These are phyloP conservation scores for Heterodera filipjevi DNA, from an alignment of 2,888 invertebrate species.

Conservation along the genomic window DNA sequence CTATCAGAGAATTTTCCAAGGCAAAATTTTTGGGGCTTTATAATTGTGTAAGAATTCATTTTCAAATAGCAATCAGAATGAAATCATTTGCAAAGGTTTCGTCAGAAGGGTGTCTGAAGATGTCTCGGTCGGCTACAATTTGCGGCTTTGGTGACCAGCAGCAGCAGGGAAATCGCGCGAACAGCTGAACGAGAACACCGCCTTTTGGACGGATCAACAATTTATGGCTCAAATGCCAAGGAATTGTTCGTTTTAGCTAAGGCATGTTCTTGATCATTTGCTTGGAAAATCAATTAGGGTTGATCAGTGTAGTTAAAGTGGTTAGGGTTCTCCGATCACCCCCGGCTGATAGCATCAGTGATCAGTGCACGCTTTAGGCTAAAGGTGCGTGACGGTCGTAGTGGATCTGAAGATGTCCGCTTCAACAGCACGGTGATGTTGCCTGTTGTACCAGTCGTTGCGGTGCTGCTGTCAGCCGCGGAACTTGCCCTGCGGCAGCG, in stretches of 20 bases:
- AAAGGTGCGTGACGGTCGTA: slow-evolving; percentile 56
- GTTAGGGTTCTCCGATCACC: no score
- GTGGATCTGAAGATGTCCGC: slow-evolving; percentile 49
- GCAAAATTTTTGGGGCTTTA: no score
- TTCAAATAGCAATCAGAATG: no score
- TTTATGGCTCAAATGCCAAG: slow-evolving; percentile 80
- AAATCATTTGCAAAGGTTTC: slow-evolving; percentile 46
- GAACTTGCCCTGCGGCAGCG: slow-evolving; percentile 45
- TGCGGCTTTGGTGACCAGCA: slow-evolving; percentile 86
- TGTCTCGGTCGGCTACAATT: slow-evolving; percentile 82
- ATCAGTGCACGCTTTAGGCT: not conserved
- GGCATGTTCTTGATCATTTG: slow-evolving; percentile 27
- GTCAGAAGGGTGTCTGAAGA: slow-evolving; percentile 57
- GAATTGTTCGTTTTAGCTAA: slow-evolving; percentile 43
- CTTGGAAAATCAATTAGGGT: slow-evolving; percentile 61
- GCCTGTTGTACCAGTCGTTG: slow-evolving; percentile 61
- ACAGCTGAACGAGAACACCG: slow-evolving; percentile 77
- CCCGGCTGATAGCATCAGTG: no score
- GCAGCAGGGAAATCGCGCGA: slow-evolving; percentile 79
- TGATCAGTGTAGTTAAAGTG: no score
- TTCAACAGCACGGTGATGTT: slow-evolving; percentile 52
- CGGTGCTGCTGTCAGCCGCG: slow-evolving; percentile 51
- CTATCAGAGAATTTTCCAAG: no score
- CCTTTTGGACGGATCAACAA: slow-evolving; percentile 90
- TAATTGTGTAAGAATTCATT: no score